phyloP scores from a whole-genome alignment of 2,888 invertebrate genomes.

The Drosophila subsilvestris region DNA sequence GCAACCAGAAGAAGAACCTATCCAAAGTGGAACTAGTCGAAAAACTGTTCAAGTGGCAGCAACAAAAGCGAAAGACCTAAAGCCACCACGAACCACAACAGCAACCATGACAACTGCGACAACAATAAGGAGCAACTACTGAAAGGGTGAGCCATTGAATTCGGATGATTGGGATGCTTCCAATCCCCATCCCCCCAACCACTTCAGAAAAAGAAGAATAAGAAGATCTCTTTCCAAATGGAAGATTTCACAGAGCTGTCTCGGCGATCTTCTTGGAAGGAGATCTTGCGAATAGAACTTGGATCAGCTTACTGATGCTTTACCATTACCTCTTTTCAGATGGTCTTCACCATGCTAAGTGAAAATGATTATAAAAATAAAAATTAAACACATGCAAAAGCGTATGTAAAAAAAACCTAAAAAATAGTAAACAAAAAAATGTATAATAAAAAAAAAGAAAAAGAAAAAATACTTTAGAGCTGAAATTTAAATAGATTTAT shows the following conservation, averaged over 20 bases:
- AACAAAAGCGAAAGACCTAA: slow-evolving; percentile 70
- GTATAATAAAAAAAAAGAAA: slow-evolving; percentile 60
- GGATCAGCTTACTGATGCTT: slow-evolving; percentile 4
- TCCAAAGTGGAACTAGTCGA: slow-evolving; percentile 73
- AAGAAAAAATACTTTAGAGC: slow-evolving; percentile 69
- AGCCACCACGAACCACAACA: slow-evolving; percentile 17
- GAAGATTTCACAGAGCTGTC: neutral
- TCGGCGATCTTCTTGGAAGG: neutral
- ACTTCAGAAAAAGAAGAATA: neutral
- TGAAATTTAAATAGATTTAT: slow-evolving; percentile 72
- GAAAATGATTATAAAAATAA: slow-evolving; percentile 47
- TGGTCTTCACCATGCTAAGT: slow-evolving; percentile 49
- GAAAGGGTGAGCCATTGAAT: slow-evolving; percentile 57
- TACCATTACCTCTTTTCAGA: slow-evolving; percentile 61
- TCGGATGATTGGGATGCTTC: neutral
- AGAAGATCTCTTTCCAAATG: neutral
- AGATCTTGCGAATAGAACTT: neutral
- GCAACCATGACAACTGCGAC: slow-evolving; percentile 45
- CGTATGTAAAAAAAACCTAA: slow-evolving; percentile 45
- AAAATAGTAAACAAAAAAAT: slow-evolving; percentile 64
- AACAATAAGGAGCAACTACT: slow-evolving; percentile 52
- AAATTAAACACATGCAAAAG: slow-evolving; percentile 44
- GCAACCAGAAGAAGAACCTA: slow-evolving; percentile 42
- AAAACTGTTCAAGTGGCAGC: slow-evolving; percentile 70
- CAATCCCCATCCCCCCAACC: neutral